phyloP scores from a whole-genome alignment of 2,113 vertebrate genomes.

The Pelecanoides urinatrix region DNA sequence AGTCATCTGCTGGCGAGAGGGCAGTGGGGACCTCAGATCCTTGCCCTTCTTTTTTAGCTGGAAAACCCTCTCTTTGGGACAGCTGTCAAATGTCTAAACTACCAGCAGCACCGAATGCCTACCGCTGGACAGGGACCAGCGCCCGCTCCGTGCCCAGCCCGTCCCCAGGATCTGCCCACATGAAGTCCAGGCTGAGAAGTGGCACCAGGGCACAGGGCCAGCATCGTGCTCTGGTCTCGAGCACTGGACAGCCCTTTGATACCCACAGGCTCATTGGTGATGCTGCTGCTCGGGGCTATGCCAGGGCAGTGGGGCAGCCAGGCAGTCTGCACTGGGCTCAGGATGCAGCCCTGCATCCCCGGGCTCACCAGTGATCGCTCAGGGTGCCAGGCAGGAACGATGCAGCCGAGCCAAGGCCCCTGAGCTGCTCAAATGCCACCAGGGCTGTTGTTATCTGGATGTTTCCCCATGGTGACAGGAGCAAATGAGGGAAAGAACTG shows the following conservation, averaged over 20 bases:
- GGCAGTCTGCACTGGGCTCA: accelerated
- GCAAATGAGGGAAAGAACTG: constrained; percentile 52
- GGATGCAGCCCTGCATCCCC: background rate
- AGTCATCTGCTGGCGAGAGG: background rate
- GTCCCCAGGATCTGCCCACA: accelerated
- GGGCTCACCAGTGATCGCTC: background rate
- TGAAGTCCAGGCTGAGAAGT: background rate
- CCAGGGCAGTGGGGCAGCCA: background rate
- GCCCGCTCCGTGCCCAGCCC: background rate
- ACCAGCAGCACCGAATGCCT: accelerated
- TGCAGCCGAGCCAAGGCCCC: background rate
- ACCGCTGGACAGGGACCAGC: background rate
- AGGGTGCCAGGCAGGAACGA: accelerated
- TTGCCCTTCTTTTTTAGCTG: background rate
- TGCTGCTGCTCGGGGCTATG: background rate
- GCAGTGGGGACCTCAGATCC: background rate
- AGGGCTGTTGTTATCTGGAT: background rate
- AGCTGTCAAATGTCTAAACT: background rate
- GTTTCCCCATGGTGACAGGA: constrained; percentile 41
- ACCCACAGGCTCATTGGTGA: background rate
- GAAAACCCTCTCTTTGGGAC: background rate
- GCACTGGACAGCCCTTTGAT: background rate
- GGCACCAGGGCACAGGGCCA: background rate
- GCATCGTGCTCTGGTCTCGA: accelerated
- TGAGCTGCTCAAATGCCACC: constrained; percentile 3